These are phyloP conservation scores for Hofmannophila pseudospretella DNA, from an alignment of 2,888 invertebrate genomes.

Conservation along the genomic window DNA sequence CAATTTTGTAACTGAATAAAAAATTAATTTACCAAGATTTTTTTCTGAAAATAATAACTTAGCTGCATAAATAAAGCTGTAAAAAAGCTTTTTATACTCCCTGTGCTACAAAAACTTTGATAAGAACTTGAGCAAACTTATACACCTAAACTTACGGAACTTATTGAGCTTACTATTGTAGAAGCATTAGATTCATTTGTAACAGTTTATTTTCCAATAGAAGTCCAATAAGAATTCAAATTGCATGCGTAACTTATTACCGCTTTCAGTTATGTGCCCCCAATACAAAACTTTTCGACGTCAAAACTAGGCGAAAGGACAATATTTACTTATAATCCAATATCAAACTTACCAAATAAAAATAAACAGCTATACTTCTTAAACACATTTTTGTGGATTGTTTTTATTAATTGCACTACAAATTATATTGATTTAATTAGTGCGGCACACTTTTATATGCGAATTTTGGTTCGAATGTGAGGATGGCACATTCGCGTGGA, in stretches of 20 bases:
- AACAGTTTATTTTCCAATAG: not conserved
- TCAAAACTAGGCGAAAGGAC: constrained; percentile 9
- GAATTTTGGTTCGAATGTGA: constrained; percentile 57
- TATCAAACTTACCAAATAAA: constrained; percentile 56
- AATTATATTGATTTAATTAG: constrained; percentile 28
- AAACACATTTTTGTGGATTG: constrained; percentile 52
- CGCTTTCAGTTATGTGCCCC: constrained; percentile 12
- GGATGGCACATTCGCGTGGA: constrained; percentile 70
- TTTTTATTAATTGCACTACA: constrained; percentile 34
- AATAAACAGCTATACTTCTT: constrained; percentile 45
- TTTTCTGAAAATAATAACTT: too few relatives aligned
- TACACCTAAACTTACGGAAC: too few relatives aligned
- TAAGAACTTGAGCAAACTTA: too few relatives aligned
- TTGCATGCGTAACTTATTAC: constrained; percentile 5
- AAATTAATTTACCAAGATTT: too few relatives aligned
- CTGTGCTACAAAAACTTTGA: too few relatives aligned
- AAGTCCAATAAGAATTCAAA: constrained; percentile 8
- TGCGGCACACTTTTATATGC: constrained; percentile 57
- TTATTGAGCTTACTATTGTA: too few relatives aligned
- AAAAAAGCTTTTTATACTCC: too few relatives aligned
- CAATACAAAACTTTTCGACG: constrained; percentile 7
- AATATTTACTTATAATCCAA: constrained; percentile 6
- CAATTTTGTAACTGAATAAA: too few relatives aligned
- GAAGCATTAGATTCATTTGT: not conserved
- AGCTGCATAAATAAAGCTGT: too few relatives aligned